Conservation (phyloP, 2,888 invertebrate species). For the Tinea trinotella region DNA sequence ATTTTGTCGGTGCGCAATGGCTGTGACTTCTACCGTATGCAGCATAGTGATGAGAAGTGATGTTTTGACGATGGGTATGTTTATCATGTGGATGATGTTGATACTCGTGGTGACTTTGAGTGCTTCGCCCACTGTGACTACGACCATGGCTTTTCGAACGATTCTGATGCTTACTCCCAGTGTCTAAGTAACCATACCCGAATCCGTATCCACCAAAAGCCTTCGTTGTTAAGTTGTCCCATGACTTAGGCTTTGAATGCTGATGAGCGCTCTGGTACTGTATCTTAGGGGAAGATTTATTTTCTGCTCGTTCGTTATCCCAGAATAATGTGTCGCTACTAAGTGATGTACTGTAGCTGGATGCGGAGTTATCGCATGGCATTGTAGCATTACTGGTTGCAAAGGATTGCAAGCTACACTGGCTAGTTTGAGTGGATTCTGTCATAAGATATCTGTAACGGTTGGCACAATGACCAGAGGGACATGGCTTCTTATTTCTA, state of each 20-base stretch:
- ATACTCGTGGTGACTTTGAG: constrained; percentile 68
- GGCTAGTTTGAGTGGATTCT: constrained; percentile 80
- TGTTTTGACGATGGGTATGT: constrained; percentile 60
- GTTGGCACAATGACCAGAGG: constrained; percentile 48
- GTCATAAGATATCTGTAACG: constrained; percentile 76
- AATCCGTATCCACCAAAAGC: constrained; percentile 90
- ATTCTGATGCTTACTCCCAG: constrained; percentile 55
- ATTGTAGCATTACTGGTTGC: constrained; percentile 82
- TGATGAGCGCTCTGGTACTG: constrained; percentile 62
- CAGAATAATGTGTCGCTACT: constrained; percentile 91
- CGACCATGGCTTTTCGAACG: constrained; percentile 63
- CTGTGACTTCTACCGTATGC: constrained; percentile 64
- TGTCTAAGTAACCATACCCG: constrained; percentile 87
- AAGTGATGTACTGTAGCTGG: constrained; percentile 87
- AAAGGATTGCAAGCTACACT: constrained; percentile 87
- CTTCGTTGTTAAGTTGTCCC: constrained; percentile 91
- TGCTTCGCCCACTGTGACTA: constrained; percentile 73
- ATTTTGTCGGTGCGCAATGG: constrained; percentile 79
- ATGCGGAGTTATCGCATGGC: constrained; percentile 79
- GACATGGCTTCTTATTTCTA: constrained; percentile 55
- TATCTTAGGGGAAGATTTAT: constrained; percentile 59
- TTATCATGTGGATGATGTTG: constrained; percentile 52
- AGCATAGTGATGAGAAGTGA: constrained; percentile 54
- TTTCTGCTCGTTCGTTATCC: constrained; percentile 73
- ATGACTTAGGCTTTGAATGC: constrained; percentile 84